These are phyloP conservation scores for Vanessa tameamea DNA, from an alignment of 1,140 invertebrate species.

Conservation along the genomic window DNA sequence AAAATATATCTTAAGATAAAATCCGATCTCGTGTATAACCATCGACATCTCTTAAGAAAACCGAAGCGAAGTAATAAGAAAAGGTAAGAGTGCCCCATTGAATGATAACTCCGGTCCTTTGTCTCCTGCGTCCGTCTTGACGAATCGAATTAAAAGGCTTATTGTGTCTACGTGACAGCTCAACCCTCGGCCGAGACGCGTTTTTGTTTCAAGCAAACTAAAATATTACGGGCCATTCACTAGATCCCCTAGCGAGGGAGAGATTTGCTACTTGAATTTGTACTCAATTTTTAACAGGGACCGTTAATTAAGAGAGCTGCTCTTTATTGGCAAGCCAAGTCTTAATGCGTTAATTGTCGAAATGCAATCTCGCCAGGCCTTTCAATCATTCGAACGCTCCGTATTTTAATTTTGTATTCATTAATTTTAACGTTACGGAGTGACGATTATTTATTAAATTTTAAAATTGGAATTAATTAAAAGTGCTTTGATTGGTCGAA, in stretches of 20 bases:
- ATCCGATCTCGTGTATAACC: constrained; percentile 44
- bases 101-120: constrained; percentile 79
- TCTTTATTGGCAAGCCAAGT: constrained; percentile 74
- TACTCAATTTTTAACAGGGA: constrained; percentile 80
- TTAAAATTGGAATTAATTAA: constrained; percentile 31
- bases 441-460: constrained; percentile 63
- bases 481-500: constrained; percentile 18
- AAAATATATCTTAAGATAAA: constrained; percentile 25
- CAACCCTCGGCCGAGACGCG: constrained; percentile 54
- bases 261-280: constrained; percentile 78
- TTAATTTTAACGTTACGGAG: constrained; percentile 45
- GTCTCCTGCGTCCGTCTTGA: constrained; percentile 76
- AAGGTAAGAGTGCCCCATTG: constrained; percentile 79
- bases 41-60: constrained; percentile 65
- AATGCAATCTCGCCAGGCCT: constrained; percentile 76
- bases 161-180: constrained; percentile 80
- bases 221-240: constrained; percentile 80
- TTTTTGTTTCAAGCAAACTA: constrained; percentile 79
- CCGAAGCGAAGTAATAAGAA: constrained; percentile 75
- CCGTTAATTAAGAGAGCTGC: constrained; percentile 78
- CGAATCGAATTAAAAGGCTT: constrained; percentile 81
- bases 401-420: constrained; percentile 67
- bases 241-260: constrained; percentile 61
- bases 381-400: constrained; percentile 73
- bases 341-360: constrained; percentile 80